Base-by-base conservation (phyloP, 2,888 invertebrate species). In the Meteorus cinctellus region DNA sequence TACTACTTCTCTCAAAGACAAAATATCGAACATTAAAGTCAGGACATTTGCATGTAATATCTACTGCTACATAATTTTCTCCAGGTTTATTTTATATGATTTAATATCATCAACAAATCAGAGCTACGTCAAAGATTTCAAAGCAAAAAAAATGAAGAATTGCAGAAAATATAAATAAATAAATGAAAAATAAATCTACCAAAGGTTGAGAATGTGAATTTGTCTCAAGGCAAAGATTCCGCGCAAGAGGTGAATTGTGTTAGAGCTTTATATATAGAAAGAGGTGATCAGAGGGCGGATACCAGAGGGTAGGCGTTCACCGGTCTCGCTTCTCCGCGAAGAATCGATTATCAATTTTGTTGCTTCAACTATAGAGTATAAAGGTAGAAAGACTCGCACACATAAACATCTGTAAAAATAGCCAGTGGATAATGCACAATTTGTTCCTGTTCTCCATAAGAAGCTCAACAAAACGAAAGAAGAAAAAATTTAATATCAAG, bases 41-140 rank as follows among this genome's bases (percentile, higher is more conserved):
- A 70, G 74, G 73, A 19, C 70, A 87, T 88, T 87, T 87, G 85
- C 87, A 87, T 87, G 84, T 84, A 85, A 85, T 87, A 86, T 86
- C 87, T 88, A 86, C n/a, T 19, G 1, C 55, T 48, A n/a, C 19
- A 19, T 55, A 19, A 55, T 24, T 55, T 55, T 8, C 8, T 19
- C 19, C 48, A 48, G n/a, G 19, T 55, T 34, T 19, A n/a, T 16
- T 48, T n/a, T 48, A 24, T 48, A n/a, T 6, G 16, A n/a, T 48
- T n/a, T 16, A 48, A 16, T n/a, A n/a, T n/a, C 1, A 48, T 24
- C 5, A 8, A n/a, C 8, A 55, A 24, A 24, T 24, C 24, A 24
- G 24, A 24, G 24, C 24, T 1, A 24, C 24, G 24, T 24, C 24
- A 24, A n/a, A n/a, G n/a, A n/a, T n/a, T n/a, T n/a, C n/a, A n/a